phyloP scores from a whole-genome alignment of 2,888 invertebrate species.

The Nowickia ferox region DNA sequence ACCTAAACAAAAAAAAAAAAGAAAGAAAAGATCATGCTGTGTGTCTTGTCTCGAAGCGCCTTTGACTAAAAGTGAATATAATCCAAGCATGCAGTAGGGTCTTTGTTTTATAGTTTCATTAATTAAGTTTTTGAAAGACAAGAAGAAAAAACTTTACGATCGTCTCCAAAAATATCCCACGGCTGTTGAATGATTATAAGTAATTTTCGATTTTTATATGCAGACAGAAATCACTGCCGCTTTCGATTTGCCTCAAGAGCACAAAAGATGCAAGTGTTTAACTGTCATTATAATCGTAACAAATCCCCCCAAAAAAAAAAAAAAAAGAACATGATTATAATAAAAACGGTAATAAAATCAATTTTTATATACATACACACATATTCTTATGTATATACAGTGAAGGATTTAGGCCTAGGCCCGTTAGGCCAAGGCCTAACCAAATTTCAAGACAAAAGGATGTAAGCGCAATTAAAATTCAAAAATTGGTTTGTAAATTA shows the following conservation, averaged over 20 bases:
- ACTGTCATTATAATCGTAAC: constrained; percentile 26
- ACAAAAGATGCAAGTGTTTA: constrained; percentile 58
- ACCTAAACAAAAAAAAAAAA: no score
- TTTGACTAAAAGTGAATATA: constrained; percentile 46
- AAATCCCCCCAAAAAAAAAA: constrained; percentile 12
- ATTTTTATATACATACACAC: neutral
- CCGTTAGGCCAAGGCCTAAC: no score
- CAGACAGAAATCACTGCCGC: constrained; percentile 16
- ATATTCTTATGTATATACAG: neutral
- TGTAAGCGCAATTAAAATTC: no score
- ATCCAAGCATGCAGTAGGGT: constrained; percentile 45
- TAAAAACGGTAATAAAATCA: constrained; percentile 47
- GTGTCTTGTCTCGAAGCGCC: constrained; percentile 17
- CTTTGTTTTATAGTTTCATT: constrained; percentile 69
- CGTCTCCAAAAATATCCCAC: constrained; percentile 63
- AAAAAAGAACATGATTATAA: constrained; percentile 23
- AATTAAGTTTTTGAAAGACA: constrained; percentile 62
- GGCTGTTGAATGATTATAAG: constrained; percentile 63
- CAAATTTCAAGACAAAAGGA: no score
- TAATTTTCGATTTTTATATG: constrained; percentile 58
- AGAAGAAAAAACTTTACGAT: constrained; percentile 54
- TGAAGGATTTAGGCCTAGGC: neutral
- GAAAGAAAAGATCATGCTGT: constrained; percentile 36
- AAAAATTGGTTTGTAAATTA: no score
- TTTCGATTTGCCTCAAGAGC: constrained; percentile 14